Evolutionary conservation across 2,888 invertebrate species (phyloP).

Genomic region (Cryptocheilus praepositus): DNA sequence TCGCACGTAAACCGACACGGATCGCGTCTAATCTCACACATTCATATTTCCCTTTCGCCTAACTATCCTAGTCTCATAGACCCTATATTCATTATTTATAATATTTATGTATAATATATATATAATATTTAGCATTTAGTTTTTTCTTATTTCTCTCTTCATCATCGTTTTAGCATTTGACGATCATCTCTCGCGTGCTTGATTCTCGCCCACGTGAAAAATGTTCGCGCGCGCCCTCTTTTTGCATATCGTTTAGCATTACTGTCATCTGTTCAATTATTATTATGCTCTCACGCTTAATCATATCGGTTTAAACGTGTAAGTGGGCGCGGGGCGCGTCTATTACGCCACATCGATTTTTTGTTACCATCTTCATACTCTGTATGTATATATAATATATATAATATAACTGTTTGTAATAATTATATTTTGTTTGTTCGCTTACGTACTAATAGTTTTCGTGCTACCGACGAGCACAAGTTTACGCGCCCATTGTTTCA

Average conservation of each 20-base stretch:
- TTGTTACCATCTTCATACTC: conserved; percentile 65
- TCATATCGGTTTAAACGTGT: conserved; percentile 23
- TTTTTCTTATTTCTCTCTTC: conserved; percentile 66
- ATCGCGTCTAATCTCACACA: conserved; percentile 30
- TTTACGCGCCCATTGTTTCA: conserved; percentile 63
- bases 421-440: conserved; percentile 74
- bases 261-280: conserved; percentile 9
- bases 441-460: conserved; percentile 74
- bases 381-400: conserved; percentile 74
- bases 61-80: conserved; percentile 73
- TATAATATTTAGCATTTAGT: conserved; percentile 74
- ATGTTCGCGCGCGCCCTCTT: conserved; percentile 18
- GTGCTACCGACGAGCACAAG: conserved; percentile 73
- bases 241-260: conserved; percentile 1
- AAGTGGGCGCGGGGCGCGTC: conserved; percentile 41
- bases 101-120: conserved; percentile 72
- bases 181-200: conserved; percentile 50
- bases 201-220: conserved; percentile 42
- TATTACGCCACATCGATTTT: conserved; percentile 21
- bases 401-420: conserved; percentile 74
- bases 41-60: conserved; percentile 62
- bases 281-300: conserved; percentile 1
- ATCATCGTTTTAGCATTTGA: conserved; percentile 16
- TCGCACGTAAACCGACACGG: conserved; percentile 28
- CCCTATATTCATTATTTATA: conserved; percentile 75